Base-by-base conservation (phyloP, 2,113 vertebrate species). In the Hassar affinis region DNA sequence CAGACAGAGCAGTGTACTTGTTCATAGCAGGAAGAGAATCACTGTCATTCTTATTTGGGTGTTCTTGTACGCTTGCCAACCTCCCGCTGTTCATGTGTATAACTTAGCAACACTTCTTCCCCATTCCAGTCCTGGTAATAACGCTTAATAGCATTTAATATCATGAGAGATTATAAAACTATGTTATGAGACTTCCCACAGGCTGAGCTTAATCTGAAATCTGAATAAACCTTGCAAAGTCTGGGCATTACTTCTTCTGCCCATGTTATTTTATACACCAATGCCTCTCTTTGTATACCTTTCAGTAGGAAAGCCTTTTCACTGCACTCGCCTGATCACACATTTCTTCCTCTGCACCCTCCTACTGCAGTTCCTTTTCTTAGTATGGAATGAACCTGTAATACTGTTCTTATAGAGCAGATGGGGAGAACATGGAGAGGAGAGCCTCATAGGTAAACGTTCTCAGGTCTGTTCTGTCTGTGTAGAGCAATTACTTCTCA, bases 291-390 rank as follows among this genome's bases (percentile, higher is more conserved):
- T 33, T 2, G 0, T 82, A 30, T 35, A 57, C 10, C 3, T 15
- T n/a, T n/a, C n/a, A n/a, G n/a, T n/a, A n/a, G n/a, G 15, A 27
- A 59, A 52, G 45, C 18, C 18, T 64, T 52, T 52, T n/a, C 45
- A 18, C 25, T 61, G 2, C 45, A 4, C 20, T 72, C 14, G 33
- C 51, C 64, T 42, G 54, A 61, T 56, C 25, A 15, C 9, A 42
- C 56, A 62, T 12, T 17, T 74, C 38, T 74, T 57, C 68, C 54
- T 82, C 42, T 11, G 2, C 17, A 38, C 15, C 81, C 81, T 38
- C 45, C 57, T 52, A 51, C 57, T 47, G 81, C 47, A 52, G 47
- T 30, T 47, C 20, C 85, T 81, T 84, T 69, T 59, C 45, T 22
- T 64, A 54, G 9, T 42, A 33, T 20, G 52, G 38, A 64, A 30